Evolutionary conservation across 2,113 vertebrate genomes (phyloP), one percentile per base, ranked within the genome.

Genomic region (Ranitomeya imitator): DNA sequence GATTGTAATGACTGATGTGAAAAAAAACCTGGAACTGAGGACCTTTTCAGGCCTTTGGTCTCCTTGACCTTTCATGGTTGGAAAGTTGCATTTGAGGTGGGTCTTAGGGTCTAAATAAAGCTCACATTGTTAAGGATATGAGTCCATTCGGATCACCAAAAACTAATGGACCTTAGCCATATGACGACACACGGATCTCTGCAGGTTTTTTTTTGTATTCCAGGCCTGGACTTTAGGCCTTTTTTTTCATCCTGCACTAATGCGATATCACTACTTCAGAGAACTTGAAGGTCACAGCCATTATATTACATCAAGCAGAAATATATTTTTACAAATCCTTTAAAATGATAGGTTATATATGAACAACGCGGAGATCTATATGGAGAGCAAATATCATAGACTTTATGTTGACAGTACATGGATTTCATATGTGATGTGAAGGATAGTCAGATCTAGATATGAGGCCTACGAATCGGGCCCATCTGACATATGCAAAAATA

Each of bases 271-370:
- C 73, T 63, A 55, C n/a, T 16, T 19, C 8, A 37, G 15, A 69
- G 45, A 65, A 65, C 26, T 54, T 9, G 4, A 63, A n/a, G 13
- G 16, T 74, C 67, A 86, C 59, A 78, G 74, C 85, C 76, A 86
- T 78, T 86, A 37, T 86, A 63, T 52, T 67, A 67, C 55, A 85
- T 59, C 84, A 31, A 45, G 71, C 54, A 54, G 37, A 78, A 86
- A 63, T 86, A 79, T 79, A 79, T 86, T 86, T 86, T 86, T 67
- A 77, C 77, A 61, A 51, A 67, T 55, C n/a, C 15, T 74, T 57
- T 76, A 59, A n/a, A 63, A 4, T 23, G 7, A 54, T 69, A 84
- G 82, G 63, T n/a, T 84, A 71, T 71, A 69, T 31, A 71, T 37
- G 19, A 84, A 54, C 2, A 65, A 51, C 67, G 31, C 52, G 69